Base-by-base conservation (phyloP, 2,113 vertebrate genomes). In the Xenopus borealis region DNA sequence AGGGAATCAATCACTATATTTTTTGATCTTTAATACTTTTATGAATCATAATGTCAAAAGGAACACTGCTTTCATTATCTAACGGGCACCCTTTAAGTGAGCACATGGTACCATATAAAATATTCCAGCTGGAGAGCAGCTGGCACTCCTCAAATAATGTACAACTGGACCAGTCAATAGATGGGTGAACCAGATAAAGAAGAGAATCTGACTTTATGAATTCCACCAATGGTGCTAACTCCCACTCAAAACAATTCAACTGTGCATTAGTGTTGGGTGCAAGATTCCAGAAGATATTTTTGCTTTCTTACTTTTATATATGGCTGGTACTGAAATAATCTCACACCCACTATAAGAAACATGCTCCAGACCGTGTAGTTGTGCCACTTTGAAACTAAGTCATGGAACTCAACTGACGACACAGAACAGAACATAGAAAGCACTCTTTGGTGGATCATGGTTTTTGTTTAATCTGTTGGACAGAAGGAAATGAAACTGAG, bases 221-320 rank as follows among this genome's bases (percentile, higher is more conserved):
- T 57, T 66, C 47, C 23, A 66, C 66, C 71, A 73, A 12, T 66
- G 71, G 71, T 73, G 71, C 71, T 73, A 73, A 66, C 64, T 52
- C 50, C 53, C 7, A 17, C 30, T 20, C 46, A 66, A 33, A 30
- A 19, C 55, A 9, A 63, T 64, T 45, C 33, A 19, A 23, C 23
- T n/a, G 3, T 20, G 30, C 62, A 30, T 23, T 17, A n/a, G 17
- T 72, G 17, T n/a, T 47, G n/a, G 61, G 61, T 64, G 17, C 52
- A 50, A 66, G 66, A 55, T 69, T 50, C 23, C 23, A n/a, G 69
- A 73, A 44, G 44, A 44, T n/a, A 55, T 16, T 27, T 2, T 27
- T 27, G 23, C 23, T 27, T 27, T 16, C 5, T 45, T 55, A 16
- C 13, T 45, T 63, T 66, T 62, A 50, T 62, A 33, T 63, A 53